Evolutionary conservation across 2,888 invertebrate genomes (phyloP), one percentile per base, ranked within the genome.

Genomic region (Drosophila imparisetae): DNA sequence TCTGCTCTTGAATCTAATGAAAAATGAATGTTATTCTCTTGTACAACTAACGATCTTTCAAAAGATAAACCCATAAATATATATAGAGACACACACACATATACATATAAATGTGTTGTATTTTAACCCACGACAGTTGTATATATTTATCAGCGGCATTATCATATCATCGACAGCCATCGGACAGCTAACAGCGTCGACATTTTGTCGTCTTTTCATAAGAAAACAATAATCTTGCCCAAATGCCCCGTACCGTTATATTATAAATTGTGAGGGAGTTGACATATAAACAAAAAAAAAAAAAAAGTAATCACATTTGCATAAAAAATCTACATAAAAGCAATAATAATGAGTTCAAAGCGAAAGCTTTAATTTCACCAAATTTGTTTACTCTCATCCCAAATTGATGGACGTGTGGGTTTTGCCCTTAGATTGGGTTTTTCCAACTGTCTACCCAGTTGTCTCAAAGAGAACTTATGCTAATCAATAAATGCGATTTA

Each of bases 201-300:
- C 76, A 89, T 84, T 86, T 84, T 88, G 83, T 89, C 79, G 79
- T 81, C n/a, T 38, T 83, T 80, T 80, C 69, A 72, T 64, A 87
- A 84, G 78, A 80, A 80, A 66, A 65, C 77, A 77, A 68, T 66
- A 68, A 21, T 24, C 57, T 65, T 62, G 57, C 63, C 69, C 50
- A 57, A 50, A 50, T 38, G 55, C 29, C 54, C 63, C 65, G 67
- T 79, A 71, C 71, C 80, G 87, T 85, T 85, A 89, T 89, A 82
- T 80, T 80, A 87, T 82, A 89, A 84, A 85, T 87, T 89, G 85
- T 85, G 85, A 81, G 85, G 85, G 85, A 89, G 85, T 89, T 77
- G 68, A 73, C 65, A 32, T 53, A 29, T 27, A 18, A 2, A 64
- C 34, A 30, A 49, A 38, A 21, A 29, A 6, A 54, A 67, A 52